These are phyloP conservation scores for Cyrtodaria siliqua DNA, from an alignment of 2,888 invertebrate species.

Conservation along the genomic window DNA sequence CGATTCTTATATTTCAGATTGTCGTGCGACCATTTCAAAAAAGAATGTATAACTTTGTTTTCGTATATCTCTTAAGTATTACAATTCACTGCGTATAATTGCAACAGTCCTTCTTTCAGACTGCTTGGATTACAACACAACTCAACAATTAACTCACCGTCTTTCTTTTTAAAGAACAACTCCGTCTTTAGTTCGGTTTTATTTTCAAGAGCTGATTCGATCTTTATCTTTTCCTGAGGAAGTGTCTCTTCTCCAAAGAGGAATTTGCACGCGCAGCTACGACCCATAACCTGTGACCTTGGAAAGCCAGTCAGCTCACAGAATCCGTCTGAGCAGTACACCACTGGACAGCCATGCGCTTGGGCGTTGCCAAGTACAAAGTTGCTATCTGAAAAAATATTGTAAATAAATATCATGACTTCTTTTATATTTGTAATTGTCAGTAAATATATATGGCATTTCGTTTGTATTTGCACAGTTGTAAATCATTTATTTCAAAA, in stretches of 20 bases:
- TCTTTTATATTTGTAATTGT: no score
- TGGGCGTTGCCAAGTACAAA: conserved; percentile 99
- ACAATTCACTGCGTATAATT: no score
- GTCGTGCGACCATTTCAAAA: no score
- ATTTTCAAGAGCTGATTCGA: conserved; percentile 95
- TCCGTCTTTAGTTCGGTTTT: conserved; percentile 97
- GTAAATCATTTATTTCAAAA: no score
- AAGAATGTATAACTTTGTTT: no score
- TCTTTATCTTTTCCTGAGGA: conserved; percentile 94
- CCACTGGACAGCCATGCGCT: conserved; percentile 99
- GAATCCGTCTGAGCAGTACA: conserved; percentile 99
- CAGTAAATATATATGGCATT: no score
- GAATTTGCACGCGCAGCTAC: conserved; percentile 91
- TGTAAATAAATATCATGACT: no score
- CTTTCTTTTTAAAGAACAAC: conserved; percentile 97
- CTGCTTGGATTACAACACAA: no score
- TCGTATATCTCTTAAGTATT: no score
- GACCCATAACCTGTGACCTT: conserved; percentile 96
- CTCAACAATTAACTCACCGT: conserved; percentile 90
- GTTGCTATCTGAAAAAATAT: conserved; percentile 92
- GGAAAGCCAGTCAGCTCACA: conserved; percentile 99
- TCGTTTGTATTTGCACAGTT: no score
- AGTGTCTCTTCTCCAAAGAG: conserved; percentile 98
- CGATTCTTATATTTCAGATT: no score
- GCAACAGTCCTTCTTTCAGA: no score